A percentile compares a stretch with the other conserved stretches of the same genome.
phyloP scores from a whole-genome alignment of 2,113 vertebrate genomes.

The Caloenas nicobarica region DNA sequence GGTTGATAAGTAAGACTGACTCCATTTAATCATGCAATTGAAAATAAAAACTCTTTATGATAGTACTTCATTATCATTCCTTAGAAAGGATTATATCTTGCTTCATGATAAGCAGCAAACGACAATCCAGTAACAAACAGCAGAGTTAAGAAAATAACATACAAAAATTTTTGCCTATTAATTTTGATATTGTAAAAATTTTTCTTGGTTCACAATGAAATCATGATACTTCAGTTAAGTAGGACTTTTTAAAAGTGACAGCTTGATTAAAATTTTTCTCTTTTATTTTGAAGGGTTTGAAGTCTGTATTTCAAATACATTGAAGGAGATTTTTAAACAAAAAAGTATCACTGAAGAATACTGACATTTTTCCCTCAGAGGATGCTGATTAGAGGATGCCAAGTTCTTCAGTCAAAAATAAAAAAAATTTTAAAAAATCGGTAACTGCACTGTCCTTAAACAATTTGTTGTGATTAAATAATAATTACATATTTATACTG shows the following conservation, averaged over 20 bases:
- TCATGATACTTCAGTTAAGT: not conserved
- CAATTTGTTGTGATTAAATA: not conserved
- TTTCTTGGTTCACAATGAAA: not conserved
- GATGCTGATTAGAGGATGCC: not conserved
- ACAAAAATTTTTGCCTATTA: not conserved
- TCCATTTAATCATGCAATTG: not conserved
- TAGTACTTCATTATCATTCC: not conserved
- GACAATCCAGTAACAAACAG: not conserved
- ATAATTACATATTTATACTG: not conserved
- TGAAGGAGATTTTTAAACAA: not conserved
- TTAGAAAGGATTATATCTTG: not conserved
- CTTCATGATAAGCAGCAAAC: not conserved
- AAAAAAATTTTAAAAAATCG: not conserved
- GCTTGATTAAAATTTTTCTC: not conserved
- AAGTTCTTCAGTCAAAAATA: not conserved
- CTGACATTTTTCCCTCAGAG: not conserved
- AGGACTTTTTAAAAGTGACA: not conserved
- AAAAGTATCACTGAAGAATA: not conserved
- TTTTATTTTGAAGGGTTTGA: slow-evolving; percentile 24
- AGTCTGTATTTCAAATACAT: not conserved
- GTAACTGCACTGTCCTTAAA: not conserved
- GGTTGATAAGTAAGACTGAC: not conserved
- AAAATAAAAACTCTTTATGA: not conserved
- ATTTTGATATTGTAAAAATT: not conserved
- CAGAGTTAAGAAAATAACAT: not conserved